Evolutionary conservation across 1,140 invertebrate species (phyloP).

Genomic region (Drosophila tani): DNA sequence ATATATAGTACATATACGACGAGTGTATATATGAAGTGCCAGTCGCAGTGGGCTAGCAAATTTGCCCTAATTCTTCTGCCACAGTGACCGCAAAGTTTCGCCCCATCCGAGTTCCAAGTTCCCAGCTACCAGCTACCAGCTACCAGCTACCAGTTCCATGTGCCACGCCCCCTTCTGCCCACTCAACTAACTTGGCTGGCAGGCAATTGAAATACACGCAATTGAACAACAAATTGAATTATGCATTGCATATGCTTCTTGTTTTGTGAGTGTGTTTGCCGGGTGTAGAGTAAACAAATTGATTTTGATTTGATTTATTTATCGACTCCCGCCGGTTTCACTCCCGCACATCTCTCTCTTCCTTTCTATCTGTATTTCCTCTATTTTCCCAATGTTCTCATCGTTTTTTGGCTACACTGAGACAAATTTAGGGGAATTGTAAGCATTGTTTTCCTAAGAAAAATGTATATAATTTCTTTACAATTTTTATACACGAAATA

Average conservation of each 20-base stretch:
- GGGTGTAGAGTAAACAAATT: constrained; percentile 72
- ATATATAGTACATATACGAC: constrained; percentile 8
- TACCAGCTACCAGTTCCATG: constrained; percentile 8
- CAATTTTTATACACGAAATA: too few species aligned
- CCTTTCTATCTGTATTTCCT: constrained; percentile 2
- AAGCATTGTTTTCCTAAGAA: background rate
- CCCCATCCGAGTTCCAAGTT: constrained; percentile 18
- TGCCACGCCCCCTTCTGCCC: constrained; percentile 3
- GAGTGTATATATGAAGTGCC: constrained; percentile 15
- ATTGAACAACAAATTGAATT: constrained; percentile 81
- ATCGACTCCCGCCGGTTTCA: constrained; percentile 41
- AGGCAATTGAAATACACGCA: constrained; percentile 76
- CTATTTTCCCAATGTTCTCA: constrained; percentile 4
- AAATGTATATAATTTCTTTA: too few species aligned
- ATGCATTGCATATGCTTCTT: constrained; percentile 71
- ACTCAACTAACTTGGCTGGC: constrained; percentile 48
- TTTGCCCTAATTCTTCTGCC: constrained; percentile 51
- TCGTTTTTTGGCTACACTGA: constrained; percentile 13
- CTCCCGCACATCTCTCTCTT: background rate
- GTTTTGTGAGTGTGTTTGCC: constrained; percentile 33
- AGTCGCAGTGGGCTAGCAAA: constrained; percentile 14
- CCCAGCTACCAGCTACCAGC: constrained; percentile 14
- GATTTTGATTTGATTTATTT: constrained; percentile 83
- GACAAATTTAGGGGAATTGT: background rate
- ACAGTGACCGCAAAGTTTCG: constrained; percentile 49